phyloP scores from a whole-genome alignment of 2,888 invertebrate species.

The Stratiomys singularior region DNA sequence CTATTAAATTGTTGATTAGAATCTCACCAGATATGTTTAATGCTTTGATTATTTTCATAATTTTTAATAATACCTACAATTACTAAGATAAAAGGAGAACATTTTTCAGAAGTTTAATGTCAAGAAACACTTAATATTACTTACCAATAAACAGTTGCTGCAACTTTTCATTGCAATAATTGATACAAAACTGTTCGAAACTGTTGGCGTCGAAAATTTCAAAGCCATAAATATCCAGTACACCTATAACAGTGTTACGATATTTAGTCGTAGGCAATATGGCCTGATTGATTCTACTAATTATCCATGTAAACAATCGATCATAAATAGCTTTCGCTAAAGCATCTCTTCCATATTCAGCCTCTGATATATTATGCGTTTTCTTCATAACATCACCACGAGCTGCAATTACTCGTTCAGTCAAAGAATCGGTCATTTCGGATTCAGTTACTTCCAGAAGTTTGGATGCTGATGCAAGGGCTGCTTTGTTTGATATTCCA shows the following conservation, averaged over 20 bases:
- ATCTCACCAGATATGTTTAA: no score
- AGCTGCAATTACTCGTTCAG: slow-evolving; percentile 90
- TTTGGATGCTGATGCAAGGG: slow-evolving; percentile 72
- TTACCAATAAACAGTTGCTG: slow-evolving; percentile 96
- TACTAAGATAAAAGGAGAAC: no score
- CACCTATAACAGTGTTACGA: slow-evolving; percentile 71
- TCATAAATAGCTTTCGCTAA: slow-evolving; percentile 96
- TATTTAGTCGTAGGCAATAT: slow-evolving; percentile 75
- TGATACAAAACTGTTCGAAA: slow-evolving; percentile 99
- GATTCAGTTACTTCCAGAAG: slow-evolving; percentile 73
- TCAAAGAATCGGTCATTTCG: slow-evolving; percentile 79
- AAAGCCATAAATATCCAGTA: slow-evolving; percentile 98
- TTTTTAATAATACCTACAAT: no score
- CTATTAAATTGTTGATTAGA: no score
- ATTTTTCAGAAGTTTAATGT: no score
- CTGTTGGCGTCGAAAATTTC: slow-evolving; percentile 97
- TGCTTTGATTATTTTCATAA: no score
- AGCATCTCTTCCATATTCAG: slow-evolving; percentile 90
- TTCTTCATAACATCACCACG: slow-evolving; percentile 93
- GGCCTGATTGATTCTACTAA: slow-evolving; percentile 88
- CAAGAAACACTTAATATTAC: no score
- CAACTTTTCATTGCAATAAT: slow-evolving; percentile 98
- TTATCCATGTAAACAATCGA: slow-evolving; percentile 93
- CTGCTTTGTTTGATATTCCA: slow-evolving; percentile 70
- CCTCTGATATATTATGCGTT: slow-evolving; percentile 85